phyloP scores from a whole-genome alignment of 1,140 invertebrate species.

The Gonioctena quinquepunctata region DNA sequence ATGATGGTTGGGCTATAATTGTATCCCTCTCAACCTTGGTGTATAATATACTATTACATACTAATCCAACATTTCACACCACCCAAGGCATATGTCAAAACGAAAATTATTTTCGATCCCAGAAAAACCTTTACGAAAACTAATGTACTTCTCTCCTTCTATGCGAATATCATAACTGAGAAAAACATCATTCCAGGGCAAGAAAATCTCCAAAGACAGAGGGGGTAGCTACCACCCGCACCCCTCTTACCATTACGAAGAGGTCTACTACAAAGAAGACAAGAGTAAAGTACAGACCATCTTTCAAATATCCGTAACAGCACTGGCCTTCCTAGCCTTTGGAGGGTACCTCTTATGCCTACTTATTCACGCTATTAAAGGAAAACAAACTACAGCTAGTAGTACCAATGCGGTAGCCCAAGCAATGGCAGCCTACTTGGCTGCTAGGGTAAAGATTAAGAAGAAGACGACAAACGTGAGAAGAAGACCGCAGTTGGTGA shows the following conservation, averaged over 20 bases:
- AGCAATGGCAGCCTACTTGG: conserved; percentile 15
- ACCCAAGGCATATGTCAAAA: too few species aligned
- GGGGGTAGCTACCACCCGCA: neutral
- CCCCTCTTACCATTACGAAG: conserved; percentile 29
- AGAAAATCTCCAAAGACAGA: neutral
- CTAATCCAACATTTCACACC: too few species aligned
- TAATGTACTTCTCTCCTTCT: too few species aligned
- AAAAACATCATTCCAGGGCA: too few species aligned
- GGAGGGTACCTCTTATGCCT: conserved; percentile 77
- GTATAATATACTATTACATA: too few species aligned
- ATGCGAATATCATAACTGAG: too few species aligned
- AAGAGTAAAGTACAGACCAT: conserved; percentile 64
- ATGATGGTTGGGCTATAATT: too few species aligned
- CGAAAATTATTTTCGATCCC: too few species aligned
- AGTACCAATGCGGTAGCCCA: neutral
- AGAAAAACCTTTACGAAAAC: too few species aligned
- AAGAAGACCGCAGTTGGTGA: conserved; percentile 28
- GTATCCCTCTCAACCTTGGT: too few species aligned
- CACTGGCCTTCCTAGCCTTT: conserved; percentile 76
- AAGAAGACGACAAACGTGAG: conserved; percentile 25
- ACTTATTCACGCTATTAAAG: conserved; percentile 70
- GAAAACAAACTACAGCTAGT: conserved; percentile 55
- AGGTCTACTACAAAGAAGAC: conserved; percentile 59
- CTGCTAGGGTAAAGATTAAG: neutral
- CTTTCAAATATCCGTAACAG: conserved; percentile 73